These are phyloP conservation scores for Hippocampus abdominalis DNA, from an alignment of 2,113 vertebrate genomes.

Conservation along the genomic window DNA sequence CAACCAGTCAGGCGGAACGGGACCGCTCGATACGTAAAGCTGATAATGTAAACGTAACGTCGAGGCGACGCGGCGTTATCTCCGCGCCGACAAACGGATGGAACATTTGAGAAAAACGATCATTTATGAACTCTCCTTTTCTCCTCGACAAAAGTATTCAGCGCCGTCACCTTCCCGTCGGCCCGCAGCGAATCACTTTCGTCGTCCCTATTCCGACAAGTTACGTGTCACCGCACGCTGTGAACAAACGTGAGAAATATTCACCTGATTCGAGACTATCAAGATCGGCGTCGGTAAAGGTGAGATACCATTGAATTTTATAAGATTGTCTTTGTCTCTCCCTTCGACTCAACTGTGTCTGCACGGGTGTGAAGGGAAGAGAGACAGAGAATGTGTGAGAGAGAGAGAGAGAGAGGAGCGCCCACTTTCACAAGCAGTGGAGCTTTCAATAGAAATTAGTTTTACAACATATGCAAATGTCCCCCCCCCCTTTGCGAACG, in stretches of 20 bases:
- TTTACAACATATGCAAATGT: constrained; percentile 81
- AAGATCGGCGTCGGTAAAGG: constrained; percentile 52
- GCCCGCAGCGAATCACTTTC: constrained; percentile 44
- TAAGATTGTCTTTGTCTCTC: constrained; percentile 13
- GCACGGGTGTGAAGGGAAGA: constrained; percentile 52
- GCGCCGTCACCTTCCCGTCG: constrained; percentile 59
- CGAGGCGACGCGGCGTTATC: constrained; percentile 55
- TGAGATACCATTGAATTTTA: constrained; percentile 43
- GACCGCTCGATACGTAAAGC: constrained; percentile 59
- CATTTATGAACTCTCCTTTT: constrained; percentile 73
- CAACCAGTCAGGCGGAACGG: constrained; percentile 54
- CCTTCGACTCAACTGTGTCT: constrained; percentile 48
- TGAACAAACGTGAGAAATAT: constrained; percentile 68
- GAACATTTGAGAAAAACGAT: constrained; percentile 64
- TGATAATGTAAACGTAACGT: constrained; percentile 66
- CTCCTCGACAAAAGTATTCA: constrained; percentile 63
- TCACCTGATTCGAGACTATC: constrained; percentile 65
- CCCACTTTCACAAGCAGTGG: constrained; percentile 65
- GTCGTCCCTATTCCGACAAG: constrained; percentile 64
- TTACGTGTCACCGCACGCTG: constrained; percentile 68
- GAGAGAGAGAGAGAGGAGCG: constrained; percentile 28
- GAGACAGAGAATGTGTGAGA: constrained; percentile 32
- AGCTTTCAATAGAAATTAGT: constrained; percentile 77
- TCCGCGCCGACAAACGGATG: constrained; percentile 67
- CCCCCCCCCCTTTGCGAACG: constrained; percentile 56